Conservation (phyloP, 2,888 invertebrate species). For the Frankliniella fusca region DNA sequence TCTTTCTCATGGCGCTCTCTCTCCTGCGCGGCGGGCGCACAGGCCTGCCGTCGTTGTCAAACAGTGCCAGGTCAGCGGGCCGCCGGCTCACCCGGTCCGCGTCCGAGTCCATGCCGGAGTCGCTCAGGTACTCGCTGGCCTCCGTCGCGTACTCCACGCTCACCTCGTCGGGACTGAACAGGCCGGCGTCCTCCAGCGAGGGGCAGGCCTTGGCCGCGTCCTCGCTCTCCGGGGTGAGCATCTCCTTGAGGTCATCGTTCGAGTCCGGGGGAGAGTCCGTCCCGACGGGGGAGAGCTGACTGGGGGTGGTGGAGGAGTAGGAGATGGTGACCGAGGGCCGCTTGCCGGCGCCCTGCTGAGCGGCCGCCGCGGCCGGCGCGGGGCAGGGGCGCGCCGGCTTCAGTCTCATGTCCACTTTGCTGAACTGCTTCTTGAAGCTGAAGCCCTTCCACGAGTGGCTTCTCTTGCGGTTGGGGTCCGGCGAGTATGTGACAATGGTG, state of each 20-base stretch:
- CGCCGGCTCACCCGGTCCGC: slow-evolving; percentile 47
- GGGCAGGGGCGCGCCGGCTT: slow-evolving; percentile 59
- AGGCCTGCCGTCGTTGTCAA: slow-evolving; percentile 53
- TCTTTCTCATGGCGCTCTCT: slow-evolving; percentile 31
- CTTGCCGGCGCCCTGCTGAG: slow-evolving; percentile 5
- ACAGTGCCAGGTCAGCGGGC: slow-evolving; percentile 62
- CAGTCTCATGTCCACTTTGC: slow-evolving; percentile 70
- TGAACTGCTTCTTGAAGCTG: slow-evolving; percentile 75
- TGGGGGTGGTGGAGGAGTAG: not conserved
- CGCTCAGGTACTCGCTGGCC: not conserved
- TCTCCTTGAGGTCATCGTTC: not conserved
- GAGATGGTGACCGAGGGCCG: slow-evolving; percentile 27
- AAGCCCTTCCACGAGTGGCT: slow-evolving; percentile 64
- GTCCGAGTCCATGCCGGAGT: slow-evolving; percentile 32
- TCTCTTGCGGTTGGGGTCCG: slow-evolving; percentile 33
- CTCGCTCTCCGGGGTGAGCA: not conserved
- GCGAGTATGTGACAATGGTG: too few species aligned
- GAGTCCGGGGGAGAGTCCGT: slow-evolving; percentile 1
- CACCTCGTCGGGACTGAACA: slow-evolving; percentile 4
- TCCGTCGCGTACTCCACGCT: not conserved
- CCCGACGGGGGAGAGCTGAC: not conserved
- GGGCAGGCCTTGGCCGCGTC: not conserved
- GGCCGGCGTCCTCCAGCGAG: not conserved
- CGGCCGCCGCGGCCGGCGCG: slow-evolving; percentile 43
- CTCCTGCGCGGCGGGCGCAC: slow-evolving; percentile 38